Percentiles rank a stretch among this genome's conserved stretches.
Evolutionary conservation across 2,797 vertebrate genomes (phyloP).

Genomic region (Gallinago solitaria): DNA sequence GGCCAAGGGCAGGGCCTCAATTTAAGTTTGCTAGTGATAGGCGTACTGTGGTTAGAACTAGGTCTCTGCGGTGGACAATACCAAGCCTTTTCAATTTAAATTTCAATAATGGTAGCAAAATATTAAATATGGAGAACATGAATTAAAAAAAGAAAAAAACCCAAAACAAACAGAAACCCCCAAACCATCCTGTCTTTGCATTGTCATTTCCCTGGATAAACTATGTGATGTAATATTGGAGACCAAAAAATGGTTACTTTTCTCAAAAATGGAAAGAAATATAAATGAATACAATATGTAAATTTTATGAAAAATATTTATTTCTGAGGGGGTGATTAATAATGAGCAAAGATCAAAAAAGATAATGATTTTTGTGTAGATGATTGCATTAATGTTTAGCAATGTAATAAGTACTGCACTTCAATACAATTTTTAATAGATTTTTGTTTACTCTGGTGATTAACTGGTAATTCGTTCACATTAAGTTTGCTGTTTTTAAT

Average conservation of each 20-base stretch:
- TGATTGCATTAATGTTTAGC: conserved; percentile 17
- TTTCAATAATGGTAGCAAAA: conserved; percentile 61
- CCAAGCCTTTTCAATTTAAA: conserved; percentile 72
- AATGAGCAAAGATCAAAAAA: conserved; percentile 50
- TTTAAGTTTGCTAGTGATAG: conserved; percentile 67
- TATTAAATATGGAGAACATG: conserved; percentile 33
- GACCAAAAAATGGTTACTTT: background rate
- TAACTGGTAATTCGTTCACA: conserved; percentile 40
- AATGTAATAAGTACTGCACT: conserved; percentile 31
- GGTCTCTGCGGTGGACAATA: conserved; percentile 60
- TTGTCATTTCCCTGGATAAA: background rate
- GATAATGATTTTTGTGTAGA: conserved; percentile 40
- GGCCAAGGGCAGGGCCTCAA: conserved; percentile 75
- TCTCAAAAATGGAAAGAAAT: background rate
- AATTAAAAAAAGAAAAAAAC: background rate
- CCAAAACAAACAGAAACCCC: background rate
- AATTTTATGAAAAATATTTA: conserved; percentile 55
- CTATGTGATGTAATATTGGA: background rate
- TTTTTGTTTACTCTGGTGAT: conserved; percentile 63
- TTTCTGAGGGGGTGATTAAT: conserved; percentile 52
- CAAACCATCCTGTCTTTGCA: background rate
- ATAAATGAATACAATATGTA: background rate
- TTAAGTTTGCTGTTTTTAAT: conserved; percentile 37
- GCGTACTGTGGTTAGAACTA: conserved; percentile 49
- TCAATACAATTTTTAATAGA: conserved; percentile 44